Percentiles rank a stretch among this genome's conserved stretches.
phyloP scores from a whole-genome alignment of 2,113 vertebrate species.

The Hystrix brachyura region DNA sequence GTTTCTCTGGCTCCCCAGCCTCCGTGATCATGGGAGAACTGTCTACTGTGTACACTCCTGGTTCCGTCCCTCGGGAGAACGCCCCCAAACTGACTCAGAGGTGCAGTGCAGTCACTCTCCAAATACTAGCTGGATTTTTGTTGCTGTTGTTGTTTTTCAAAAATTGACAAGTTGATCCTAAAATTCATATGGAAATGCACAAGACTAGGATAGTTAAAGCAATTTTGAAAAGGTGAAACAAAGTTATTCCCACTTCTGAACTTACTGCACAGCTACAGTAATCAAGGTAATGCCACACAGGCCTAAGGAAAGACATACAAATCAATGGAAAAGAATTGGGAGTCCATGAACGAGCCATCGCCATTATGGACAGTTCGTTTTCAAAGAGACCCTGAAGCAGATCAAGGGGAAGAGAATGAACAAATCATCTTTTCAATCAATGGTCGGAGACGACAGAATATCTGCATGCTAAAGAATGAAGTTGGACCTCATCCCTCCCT shows the following conservation, averaged over 20 bases:
- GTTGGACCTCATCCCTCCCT: neutral
- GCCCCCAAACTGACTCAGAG: neutral
- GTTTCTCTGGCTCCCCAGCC: neutral
- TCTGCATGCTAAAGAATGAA: neutral
- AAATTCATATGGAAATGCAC: neutral
- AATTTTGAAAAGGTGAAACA: neutral
- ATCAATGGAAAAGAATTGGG: neutral
- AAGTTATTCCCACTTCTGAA: neutral
- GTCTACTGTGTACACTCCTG: too few species aligned
- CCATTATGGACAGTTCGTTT: neutral
- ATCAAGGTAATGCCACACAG: neutral
- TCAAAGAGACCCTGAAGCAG: neutral
- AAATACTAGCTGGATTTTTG: neutral
- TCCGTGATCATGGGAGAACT: too few species aligned
- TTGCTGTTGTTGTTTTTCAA: neutral
- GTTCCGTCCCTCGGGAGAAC: neutral
- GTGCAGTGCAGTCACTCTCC: neutral
- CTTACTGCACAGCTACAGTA: neutral
- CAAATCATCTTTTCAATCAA: neutral
- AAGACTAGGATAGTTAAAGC: neutral
- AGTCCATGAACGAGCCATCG: neutral
- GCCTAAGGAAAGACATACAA: neutral
- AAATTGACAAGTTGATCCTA: neutral
- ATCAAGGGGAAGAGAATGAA: neutral
- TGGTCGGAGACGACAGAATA: neutral